Evolutionary conservation across 2,797 vertebrate genomes (phyloP), one percentile per base, ranked within the genome.

Genomic region (Anniella stebbinsi): DNA sequence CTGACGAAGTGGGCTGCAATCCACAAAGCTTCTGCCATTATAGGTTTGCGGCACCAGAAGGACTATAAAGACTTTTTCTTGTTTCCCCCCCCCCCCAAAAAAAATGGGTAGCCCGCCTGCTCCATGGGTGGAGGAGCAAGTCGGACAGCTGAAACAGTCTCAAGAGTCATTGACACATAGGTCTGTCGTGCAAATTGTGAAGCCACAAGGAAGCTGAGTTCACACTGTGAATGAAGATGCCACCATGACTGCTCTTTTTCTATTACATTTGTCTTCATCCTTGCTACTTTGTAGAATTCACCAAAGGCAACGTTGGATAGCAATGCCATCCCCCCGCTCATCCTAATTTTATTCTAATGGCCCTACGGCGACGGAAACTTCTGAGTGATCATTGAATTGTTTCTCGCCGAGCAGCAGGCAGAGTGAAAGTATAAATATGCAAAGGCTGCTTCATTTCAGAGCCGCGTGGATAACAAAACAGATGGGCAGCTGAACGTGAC

Each of bases 341-440:
- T n/a, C 38, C 54, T 78, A 15, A 86, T 91, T 94, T 93, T 93
- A 94, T 93, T 93, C 90, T 93, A 28, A 72, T 86, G 1, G 1
- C 92, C 92, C 93, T 95, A 94, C 96, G 92, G 86, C 92, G 92
- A 94, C 82, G 95, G 92, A 91, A 84, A 92, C 8, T 86, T 95
- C 94, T 94, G 94, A 95, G 88, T 91, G 93, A 96, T 96, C 2
- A 0, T 93, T 91, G 95, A 89, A 94, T 96, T 95, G 72, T 89
- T 89, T 89, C 93, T 95, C 73, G 89, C 63, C 93, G 76, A 70
- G 90, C 92, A 38, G 70, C 92, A 94, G 93, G 89, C 92, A 95
- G 87, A 94, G 93, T 69, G 93, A 92, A 92, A 89, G 82, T 94
- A 94, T 95, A 95, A 96, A 97, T 97, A 96, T 95, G 92, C 93